phyloP scores from a whole-genome alignment of 1,140 invertebrate species.

The Ganaspis sp. region DNA sequence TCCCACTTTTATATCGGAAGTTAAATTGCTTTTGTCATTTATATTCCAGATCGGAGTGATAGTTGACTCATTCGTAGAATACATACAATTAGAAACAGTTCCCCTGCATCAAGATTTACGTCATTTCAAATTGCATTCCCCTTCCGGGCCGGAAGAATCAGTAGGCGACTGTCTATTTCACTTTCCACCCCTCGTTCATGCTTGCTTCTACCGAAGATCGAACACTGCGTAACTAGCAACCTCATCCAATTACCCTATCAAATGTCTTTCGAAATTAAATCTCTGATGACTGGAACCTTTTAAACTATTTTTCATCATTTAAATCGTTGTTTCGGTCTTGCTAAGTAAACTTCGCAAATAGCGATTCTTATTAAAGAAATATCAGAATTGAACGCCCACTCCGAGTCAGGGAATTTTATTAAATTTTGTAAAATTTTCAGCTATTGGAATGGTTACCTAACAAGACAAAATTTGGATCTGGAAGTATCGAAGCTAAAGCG shows the following conservation, averaged over 20 bases:
- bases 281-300: neutral
- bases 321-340: no score
- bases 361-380: no score
- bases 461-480: no score
- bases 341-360: no score
- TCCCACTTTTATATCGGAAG: conserved; percentile 7
- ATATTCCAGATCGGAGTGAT: conserved; percentile 35
- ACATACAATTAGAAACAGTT: conserved; percentile 50
- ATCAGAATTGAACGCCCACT: no score
- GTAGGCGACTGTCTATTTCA: conserved; percentile 47
- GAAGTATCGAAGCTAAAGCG: no score
- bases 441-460: no score
- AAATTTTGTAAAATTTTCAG: no score
- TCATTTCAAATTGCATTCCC: conserved; percentile 54
- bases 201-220: conserved; percentile 33
- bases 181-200: conserved; percentile 41
- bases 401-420: no score
- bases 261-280: neutral
- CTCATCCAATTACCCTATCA: conserved; percentile 39
- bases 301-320: no score
- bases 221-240: conserved; percentile 43
- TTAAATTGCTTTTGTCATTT: conserved; percentile 33
- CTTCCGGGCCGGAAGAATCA: conserved; percentile 50
- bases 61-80: conserved; percentile 42
- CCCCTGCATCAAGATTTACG: conserved; percentile 50